Evolutionary conservation across 2,113 vertebrate species (phyloP), one percentile per base, ranked within the genome.

Genomic region (Lophura nycthemera): DNA sequence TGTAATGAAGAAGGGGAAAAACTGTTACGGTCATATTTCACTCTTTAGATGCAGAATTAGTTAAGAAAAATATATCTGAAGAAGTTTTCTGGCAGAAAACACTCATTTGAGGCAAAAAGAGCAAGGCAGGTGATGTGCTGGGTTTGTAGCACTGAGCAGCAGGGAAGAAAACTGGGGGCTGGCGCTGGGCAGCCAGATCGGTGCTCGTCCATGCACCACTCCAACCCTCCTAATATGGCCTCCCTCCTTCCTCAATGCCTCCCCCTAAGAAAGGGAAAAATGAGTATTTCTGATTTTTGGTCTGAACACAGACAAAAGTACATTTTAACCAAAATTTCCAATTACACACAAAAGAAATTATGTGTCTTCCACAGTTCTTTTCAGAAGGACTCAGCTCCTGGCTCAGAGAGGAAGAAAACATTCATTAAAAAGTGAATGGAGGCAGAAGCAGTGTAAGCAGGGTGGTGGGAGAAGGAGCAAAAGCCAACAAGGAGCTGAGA

Each of bases 71-170:
- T 5, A 42, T 5, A 17, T 15, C 32, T 32, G 38, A 57, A 57
- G 29, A 48, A 45, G 17, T 71, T 94, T 81, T 74, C 61, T 78
- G 18, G 40, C 13, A 78, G 66, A 88, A 91, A 81, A 43, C 30
- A 50, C 6, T 48, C 29, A 65, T 52, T 61, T 40, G 47, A 86
- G 38, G n/a, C 27, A 80, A 93, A 82, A 20, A 48, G 71, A 73
- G 24, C 32, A 64, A 81, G 24, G 13, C 11, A 14, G 1, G 20
- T 5, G 36, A 78, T 60, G 34, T 20, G 21, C 8, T 60, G 38
- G 56, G 61, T 66, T 59, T 48, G 45, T 64, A 29, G n/a, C 40
- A 78, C 50, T 6, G 77, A 71, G 65, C 4, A 70, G 45, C 20
- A 1, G 5, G 32, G 40, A 79, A 59, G 6, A 21, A 81, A 47